Base-by-base conservation (phyloP, 2,113 vertebrate genomes). In the Prunella fulvescens region DNA sequence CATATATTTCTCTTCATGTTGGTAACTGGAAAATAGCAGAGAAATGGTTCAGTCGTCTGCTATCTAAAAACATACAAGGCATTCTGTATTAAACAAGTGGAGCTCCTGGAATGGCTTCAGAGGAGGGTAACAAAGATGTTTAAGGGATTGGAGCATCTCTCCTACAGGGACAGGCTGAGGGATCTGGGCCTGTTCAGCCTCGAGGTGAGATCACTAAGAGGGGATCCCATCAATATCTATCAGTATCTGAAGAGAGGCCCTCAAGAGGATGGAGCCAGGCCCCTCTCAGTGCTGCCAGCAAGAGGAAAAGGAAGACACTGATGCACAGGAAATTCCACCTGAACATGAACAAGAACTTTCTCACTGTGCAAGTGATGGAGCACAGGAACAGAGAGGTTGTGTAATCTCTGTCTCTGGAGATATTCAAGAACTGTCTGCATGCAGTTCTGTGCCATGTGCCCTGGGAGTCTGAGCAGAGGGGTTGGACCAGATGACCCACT, bases 161-260 rank as follows among this genome's bases (percentile, higher is more conserved):
- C 16, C n/a, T n/a, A 22, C 28, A 40, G 11, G 45, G 19, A 35
- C 12, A 60, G 61, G 11, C 44, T 67, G 53, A 60, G 53, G 11
- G 13, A 31, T 7, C 29, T 51, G 37, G 28, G 5, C 11, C 61
- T 60, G 29, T 9, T 61, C 40, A 61, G 20, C 25, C 19, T 69
- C 0, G 0, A 53, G 29, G 60, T 31, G 24, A 53, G 19, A 45
- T 12, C 16, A 7, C 7, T 25, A n/a, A 47, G 69, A 60, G 19
- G 39, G 29, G 14, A 47, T 22, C 29, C 23, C 54, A 61, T 16
- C 45, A 54, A 12, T 40, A 6, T 22, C n/a, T 19, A 5, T 35
- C 35, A 47, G 14, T 35, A 6, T 35, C 25, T 54, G 54, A 11
- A 58, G 58, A 5, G 9, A 57, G 20, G 11, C 1, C 19, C 12